Evolutionary conservation across 2,888 invertebrate genomes (phyloP), one percentile per base, ranked within the genome.

Genomic region (Pristionchus maxplancki): DNA sequence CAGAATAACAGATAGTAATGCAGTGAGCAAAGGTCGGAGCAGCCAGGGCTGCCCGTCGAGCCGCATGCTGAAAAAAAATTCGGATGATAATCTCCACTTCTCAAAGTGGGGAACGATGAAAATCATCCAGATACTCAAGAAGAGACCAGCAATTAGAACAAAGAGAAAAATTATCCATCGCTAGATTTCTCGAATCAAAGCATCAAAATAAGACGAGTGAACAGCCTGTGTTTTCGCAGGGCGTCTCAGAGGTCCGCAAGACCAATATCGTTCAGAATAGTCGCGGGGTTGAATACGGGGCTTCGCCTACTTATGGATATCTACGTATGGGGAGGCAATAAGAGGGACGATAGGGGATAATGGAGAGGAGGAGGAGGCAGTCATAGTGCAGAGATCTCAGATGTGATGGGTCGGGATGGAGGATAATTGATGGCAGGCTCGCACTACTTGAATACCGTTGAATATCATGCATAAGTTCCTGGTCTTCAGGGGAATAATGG

Each of bases 191-290:
- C 67, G 34, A 67, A 31, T 67, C 34, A 4, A 31, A 9, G 17
- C 34, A 34, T 67, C 11, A 20, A 50, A 50, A 67, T 6, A 31
- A 15, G 13, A 31, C 67, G 34, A n/a, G 11, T n/a, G 62, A 62
- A 62, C 24, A 28, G 50, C 8, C 5, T 20, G 24, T 67, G 34
- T 34, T 31, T 67, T 67, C 67, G 67, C 67, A 28, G 17, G 15
- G 34, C 31, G 67, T 34, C 67, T 67, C 13, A 28, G n/a, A 62
- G 34, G 67, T 34, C 67, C 31, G 67, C 28, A 34, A 11, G 67
- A 67, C 31, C 31, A 67, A 28, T 67, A 67, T n/a, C 67, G 28
- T 67, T 28, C 28, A 67, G 67, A 67, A 67, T 67, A 67, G 67
- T 31, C 62, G 34, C 6, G 31, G 15, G 67, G 34, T 15, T 15